Base-by-base conservation (phyloP, 2,113 vertebrate species). In the Phaetusa simplex region DNA sequence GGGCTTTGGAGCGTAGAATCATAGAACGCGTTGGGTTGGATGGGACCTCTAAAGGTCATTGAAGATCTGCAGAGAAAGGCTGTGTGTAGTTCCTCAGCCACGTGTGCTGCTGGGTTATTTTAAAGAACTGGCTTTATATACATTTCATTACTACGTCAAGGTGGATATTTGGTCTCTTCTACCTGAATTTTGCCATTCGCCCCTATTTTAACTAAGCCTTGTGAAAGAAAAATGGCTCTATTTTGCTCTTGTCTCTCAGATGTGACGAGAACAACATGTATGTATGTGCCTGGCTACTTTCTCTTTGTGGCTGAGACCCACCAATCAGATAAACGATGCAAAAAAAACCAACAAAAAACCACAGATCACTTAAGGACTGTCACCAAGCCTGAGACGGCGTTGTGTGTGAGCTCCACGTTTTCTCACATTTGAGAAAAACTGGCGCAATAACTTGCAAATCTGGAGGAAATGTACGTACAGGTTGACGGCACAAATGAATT, bases 401-500 rank as follows among this genome's bases (percentile, higher is more conserved):
- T 20, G 26, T 23, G 69, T 38, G 72, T 7, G 67, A 95, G 66
- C 73, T 79, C 36, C 43, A 5, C 1, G 6, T 55, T 45, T 72
- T 42, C 93, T 94, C 72, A 23, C 36, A 5, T 34, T 56, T 19
- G 71, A 32, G 88, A 61, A 88, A 42, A 85, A 73, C 71, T 64
- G 82, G 59, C 42, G 16, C 69, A 19, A 16, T 34, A 79, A n/a
- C 90, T 86, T 12, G 3, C 38, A 6, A 30, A 67, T 91, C 77
- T 84, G 94, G 53, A 47, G 42, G 91, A 59, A 52, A 34, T 1
- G 11, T 59, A 30, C 2, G 21, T 69, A 85, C 83, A 86, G 77
- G 88, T 72, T 88, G 91, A 52, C 45, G 89, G 95, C 95, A 91
- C 89, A 95, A 91, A 93, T 30, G 64, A 76, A 88, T 90, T 27